These are phyloP conservation scores for Tupaia chinensis DNA, from an alignment of 2,113 vertebrate genomes.

Conservation along the genomic window DNA sequence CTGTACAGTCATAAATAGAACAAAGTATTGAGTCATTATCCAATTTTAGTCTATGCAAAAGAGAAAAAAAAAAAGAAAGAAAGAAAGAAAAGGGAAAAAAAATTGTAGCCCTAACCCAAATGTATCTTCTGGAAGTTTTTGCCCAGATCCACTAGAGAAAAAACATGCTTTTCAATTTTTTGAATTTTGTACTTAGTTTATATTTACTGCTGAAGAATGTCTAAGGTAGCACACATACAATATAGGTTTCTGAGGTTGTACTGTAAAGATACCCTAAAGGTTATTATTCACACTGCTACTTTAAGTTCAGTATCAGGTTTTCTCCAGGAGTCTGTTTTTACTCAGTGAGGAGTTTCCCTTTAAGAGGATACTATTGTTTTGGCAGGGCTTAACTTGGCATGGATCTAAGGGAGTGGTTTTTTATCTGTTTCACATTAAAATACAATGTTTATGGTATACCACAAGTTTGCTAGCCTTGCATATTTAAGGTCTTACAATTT, in stretches of 20 bases:
- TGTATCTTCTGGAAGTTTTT: neutral
- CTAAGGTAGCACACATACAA: neutral
- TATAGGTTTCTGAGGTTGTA: neutral
- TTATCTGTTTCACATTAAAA: slow-evolving; percentile 79
- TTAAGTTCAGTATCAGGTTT: slow-evolving; percentile 21
- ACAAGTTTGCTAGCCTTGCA: slow-evolving; percentile 73
- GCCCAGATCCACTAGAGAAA: neutral
- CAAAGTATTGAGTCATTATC: neutral
- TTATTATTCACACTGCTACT: neutral
- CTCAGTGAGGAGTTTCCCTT: neutral
- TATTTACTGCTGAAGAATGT: neutral
- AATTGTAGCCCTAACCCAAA: neutral
- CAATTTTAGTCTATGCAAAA: neutral
- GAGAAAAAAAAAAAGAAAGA: neutral
- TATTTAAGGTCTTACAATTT: slow-evolving; percentile 72
- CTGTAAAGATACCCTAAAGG: neutral
- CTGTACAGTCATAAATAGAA: neutral
- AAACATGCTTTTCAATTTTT: neutral
- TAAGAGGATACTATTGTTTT: slow-evolving; percentile 61
- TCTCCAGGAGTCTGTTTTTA: neutral
- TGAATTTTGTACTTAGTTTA: neutral
- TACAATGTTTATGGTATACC: slow-evolving; percentile 74
- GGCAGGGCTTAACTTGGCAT: slow-evolving; percentile 24
- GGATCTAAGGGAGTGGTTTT: slow-evolving; percentile 53
- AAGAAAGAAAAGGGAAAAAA: neutral